Conservation (phyloP, 35 echinoderm and acorn worm species). For the Chiridota heheva region DNA sequence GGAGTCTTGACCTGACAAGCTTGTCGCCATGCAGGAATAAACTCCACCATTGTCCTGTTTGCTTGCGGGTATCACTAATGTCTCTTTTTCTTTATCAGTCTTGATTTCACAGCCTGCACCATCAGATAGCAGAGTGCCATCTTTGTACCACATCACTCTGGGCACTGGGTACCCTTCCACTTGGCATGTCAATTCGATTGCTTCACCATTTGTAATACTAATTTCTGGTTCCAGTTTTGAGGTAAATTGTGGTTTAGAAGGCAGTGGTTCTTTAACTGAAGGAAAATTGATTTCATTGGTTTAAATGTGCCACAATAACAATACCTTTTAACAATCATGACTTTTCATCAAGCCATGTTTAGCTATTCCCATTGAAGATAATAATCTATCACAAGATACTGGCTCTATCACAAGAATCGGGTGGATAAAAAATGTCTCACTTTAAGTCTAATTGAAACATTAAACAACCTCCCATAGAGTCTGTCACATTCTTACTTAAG, state of each 20-base stretch:
- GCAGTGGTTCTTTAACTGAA: conserved; percentile 19
- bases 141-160: conserved; percentile 26
- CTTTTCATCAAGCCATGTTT: too few relatives aligned
- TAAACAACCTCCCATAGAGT: too few relatives aligned
- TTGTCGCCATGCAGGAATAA: conserved; percentile 34
- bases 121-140: not conserved
- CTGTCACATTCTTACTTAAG: too few relatives aligned
- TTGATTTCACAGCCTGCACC: conserved; percentile 27
- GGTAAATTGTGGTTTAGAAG: conserved; percentile 58
- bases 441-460: too few relatives aligned
- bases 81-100: not conserved
- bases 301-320: too few relatives aligned
- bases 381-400: too few relatives aligned
- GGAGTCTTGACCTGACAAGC: conserved; percentile 9
- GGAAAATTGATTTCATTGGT: not conserved
- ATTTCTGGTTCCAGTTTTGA: conserved; percentile 50
- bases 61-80: not conserved
- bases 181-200: conserved; percentile 14
- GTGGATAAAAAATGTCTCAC: too few relatives aligned
- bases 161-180: conserved; percentile 14
- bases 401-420: too few relatives aligned
- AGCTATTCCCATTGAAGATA: too few relatives aligned
- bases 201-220: conserved; percentile 40
- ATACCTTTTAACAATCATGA: too few relatives aligned
- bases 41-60: conserved; percentile 16